Conservation (phyloP, 2,113 vertebrate species). For the Glaucomys volans region DNA sequence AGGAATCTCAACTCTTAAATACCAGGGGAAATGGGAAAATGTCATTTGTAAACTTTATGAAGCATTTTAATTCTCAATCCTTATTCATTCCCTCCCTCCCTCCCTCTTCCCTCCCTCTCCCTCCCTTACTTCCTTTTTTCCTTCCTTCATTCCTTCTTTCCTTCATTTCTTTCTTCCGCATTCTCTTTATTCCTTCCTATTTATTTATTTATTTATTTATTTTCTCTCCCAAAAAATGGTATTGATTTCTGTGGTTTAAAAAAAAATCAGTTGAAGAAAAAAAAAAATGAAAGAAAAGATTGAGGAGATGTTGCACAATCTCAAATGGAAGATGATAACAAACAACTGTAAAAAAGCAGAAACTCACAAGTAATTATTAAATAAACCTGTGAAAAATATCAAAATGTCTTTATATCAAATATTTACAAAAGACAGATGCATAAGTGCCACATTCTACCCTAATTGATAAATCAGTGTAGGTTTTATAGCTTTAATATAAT, state of each 20-base stretch:
- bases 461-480: background rate
- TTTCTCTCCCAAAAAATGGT: no score
- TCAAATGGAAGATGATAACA: background rate
- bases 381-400: background rate
- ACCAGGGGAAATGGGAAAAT: background rate
- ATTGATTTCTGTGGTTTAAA: background rate
- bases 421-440: background rate
- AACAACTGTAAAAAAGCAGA: background rate
- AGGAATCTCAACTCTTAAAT: background rate
- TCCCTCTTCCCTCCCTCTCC: background rate
- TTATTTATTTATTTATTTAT: no score
- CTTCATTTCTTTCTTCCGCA: no score
- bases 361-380: background rate
- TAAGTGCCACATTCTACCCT: background rate
- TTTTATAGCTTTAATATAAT: background rate
- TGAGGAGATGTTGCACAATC: background rate
- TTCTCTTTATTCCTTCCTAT: background rate
- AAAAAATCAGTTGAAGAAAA: background rate
- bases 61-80: background rate
- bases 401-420: background rate
- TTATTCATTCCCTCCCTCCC: background rate
- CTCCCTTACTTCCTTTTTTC: background rate
- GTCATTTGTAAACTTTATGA: background rate
- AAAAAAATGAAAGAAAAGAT: background rate
- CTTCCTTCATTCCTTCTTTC: no score